These are phyloP conservation scores for Catocala sponsa DNA, from an alignment of 2,888 invertebrate species.

Conservation along the genomic window DNA sequence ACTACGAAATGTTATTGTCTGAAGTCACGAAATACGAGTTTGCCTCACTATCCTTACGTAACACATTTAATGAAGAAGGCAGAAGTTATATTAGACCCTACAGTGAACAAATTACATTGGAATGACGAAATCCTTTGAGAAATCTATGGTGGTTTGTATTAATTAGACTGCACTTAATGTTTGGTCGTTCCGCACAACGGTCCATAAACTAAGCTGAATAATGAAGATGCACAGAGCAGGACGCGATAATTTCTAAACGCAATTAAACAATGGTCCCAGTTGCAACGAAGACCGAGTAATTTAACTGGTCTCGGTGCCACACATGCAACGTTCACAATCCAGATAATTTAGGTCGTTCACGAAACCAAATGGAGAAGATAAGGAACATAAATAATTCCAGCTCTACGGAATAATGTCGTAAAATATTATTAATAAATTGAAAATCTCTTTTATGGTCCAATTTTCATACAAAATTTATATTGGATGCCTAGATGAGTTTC, in stretches of 20 bases:
- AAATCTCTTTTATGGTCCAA: neutral
- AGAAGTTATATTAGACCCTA: too few relatives aligned
- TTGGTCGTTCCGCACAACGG: neutral
- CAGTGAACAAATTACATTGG: neutral
- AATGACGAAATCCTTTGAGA: too few relatives aligned
- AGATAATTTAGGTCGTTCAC: neutral
- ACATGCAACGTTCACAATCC: slow-evolving; percentile 19
- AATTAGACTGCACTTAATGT: too few relatives aligned
- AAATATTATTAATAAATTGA: slow-evolving; percentile 3
- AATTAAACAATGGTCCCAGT: slow-evolving; percentile 53
- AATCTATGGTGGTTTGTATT: too few relatives aligned
- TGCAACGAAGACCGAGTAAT: slow-evolving; percentile 45
- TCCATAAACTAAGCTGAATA: slow-evolving; percentile 18
- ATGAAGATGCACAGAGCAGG: slow-evolving; percentile 34
- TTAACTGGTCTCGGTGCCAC: slow-evolving; percentile 30
- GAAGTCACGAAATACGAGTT: neutral
- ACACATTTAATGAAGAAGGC: too few relatives aligned
- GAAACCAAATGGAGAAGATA: too few relatives aligned
- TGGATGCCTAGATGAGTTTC: neutral
- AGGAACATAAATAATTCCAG: too few relatives aligned
- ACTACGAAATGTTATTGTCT: neutral
- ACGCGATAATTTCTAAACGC: slow-evolving; percentile 51
- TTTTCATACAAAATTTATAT: neutral
- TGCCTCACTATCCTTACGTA: too few relatives aligned
- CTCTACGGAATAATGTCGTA: slow-evolving; percentile 3